Evolutionary conservation across 2,797 vertebrate genomes (phyloP), one percentile per base, ranked within the genome.

Genomic region (Cheirogaleus major): DNA sequence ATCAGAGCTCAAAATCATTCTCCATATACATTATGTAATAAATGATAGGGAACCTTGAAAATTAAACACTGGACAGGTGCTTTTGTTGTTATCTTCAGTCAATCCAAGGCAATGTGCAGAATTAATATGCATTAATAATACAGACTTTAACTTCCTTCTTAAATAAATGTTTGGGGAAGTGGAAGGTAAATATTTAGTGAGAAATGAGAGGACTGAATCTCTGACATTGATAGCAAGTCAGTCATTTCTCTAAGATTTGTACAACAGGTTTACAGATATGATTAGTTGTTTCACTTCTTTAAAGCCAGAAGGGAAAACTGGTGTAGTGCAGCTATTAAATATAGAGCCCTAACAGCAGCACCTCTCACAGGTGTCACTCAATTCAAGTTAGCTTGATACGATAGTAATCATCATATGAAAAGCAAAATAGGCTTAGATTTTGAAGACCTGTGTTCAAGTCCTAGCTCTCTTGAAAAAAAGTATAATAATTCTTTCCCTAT

Each of bases 141-240:
- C 82, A 92, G 59, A 88, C 17, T 81, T 93, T 32, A 79, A 70
- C 67, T 92, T 79, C n/a, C 43, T 92, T 92, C 70, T 84, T 89
- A 35, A 86, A 73, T 82, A 89, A 57, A 57, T 61, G 52, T 90
- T 70, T 92, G 61, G 45, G 45, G 35, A 92, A 59, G 23, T 65
- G 82, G 61, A 87, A 72, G 38, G 22, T 27, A 93, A 82, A 95
- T 80, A 86, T 89, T 92, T 90, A 82, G 13, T 63, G 30, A 96
- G 30, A 45, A 91, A 76, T 30, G 10, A 22, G 32, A 83, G 52
- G 27, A n/a, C 50, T 43, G 11, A 20, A 84, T 73, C 63, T 22
- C 48, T 89, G 18, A 38, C 88, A 27, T 0, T 48, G 43, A 89
- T 4, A 48, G 30, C 35, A 57, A 67, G 12, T 32, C 41, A 52